Evolutionary conservation across 2,797 vertebrate species (phyloP).

Genomic region (Galagoides demidoff): DNA sequence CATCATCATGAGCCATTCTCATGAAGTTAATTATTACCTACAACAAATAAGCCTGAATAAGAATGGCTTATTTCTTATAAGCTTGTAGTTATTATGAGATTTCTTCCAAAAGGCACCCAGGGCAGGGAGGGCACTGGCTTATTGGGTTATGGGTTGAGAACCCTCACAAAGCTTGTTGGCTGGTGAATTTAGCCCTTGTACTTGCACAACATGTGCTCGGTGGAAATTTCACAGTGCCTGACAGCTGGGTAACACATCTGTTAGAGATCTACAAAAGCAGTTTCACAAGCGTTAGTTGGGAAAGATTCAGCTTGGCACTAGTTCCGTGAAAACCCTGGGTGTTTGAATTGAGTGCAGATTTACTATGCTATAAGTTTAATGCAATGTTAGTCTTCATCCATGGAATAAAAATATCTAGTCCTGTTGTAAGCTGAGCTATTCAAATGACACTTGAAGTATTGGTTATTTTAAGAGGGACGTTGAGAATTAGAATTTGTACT

Average conservation of each 20-base stretch:
- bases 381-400: neutral
- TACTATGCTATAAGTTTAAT: neutral
- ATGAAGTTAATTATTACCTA: neutral
- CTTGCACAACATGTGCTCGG: neutral
- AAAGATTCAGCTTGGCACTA: slow-evolving; percentile 55
- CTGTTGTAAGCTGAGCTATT: neutral
- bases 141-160: neutral
- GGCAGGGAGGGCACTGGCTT: neutral
- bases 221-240: neutral
- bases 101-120: neutral
- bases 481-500: slow-evolving; percentile 19
- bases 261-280: neutral
- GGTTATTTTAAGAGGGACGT: neutral
- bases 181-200: neutral
- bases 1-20: neutral
- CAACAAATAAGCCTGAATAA: neutral
- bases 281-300: slow-evolving; percentile 9
- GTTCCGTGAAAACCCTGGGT: neutral
- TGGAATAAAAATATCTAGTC: neutral
- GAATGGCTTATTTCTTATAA: too few species aligned
- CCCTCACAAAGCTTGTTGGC: neutral
- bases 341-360: slow-evolving; percentile 12
- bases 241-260: slow-evolving; percentile 69
- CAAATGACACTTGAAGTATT: neutral
- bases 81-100: neutral